Conservation (phyloP, 1,140 invertebrate genomes). For the Dendrolimus kikuchii region DNA sequence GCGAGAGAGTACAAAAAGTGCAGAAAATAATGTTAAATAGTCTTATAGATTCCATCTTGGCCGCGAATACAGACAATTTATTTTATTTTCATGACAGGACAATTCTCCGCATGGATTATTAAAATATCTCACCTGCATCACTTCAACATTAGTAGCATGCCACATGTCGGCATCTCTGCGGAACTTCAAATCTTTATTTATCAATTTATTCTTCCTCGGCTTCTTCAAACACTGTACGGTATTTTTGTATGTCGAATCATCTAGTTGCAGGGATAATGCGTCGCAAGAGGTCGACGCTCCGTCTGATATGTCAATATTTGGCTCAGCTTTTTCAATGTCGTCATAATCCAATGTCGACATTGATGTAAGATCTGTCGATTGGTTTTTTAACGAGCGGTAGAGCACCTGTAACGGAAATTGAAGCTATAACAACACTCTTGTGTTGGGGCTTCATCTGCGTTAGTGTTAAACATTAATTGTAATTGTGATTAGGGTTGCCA, state of each 20-base stretch:
- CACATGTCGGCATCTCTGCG: conserved; percentile 56
- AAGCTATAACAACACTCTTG: no score
- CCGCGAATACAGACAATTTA: no score
- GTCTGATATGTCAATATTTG: conserved; percentile 20
- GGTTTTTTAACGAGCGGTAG: conserved; percentile 38
- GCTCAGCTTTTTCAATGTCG: conserved; percentile 10
- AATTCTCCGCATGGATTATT: no score
- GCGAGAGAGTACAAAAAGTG: no score
- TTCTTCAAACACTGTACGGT: conserved; percentile 28
- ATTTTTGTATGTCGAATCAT: conserved; percentile 32
- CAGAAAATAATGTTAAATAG: no score
- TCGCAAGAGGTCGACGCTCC: conserved; percentile 37
- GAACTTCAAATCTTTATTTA: conserved; percentile 32
- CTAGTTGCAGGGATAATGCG: conserved; percentile 35
- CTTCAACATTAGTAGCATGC: conserved; percentile 50
- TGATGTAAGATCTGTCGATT: conserved; percentile 34
- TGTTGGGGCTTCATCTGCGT: no score
- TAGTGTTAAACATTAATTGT: no score
- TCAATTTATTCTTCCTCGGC: conserved; percentile 35
- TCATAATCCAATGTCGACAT: conserved; percentile 29
- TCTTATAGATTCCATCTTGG: no score
- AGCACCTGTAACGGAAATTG: conserved; percentile 17
- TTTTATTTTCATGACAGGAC: no score
- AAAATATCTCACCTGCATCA: conserved; percentile 41
- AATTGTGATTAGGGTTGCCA: no score